phyloP scores from a whole-genome alignment of 2,797 vertebrate species.

The Alouatta caraya region DNA sequence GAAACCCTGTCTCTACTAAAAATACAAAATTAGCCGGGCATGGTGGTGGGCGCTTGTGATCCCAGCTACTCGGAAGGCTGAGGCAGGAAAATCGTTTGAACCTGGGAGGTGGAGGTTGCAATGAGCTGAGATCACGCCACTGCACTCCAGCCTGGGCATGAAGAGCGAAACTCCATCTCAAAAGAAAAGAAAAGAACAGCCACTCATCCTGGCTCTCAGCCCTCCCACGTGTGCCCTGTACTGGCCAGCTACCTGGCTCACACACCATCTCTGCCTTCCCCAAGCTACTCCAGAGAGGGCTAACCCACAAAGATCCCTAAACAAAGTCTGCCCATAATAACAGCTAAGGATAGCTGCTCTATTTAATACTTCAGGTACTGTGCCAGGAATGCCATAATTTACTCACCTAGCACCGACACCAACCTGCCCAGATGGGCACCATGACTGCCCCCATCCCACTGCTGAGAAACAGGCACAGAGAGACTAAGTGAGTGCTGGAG shows the following conservation, averaged over 20 bases:
- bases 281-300: not conserved
- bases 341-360: not conserved
- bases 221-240: not conserved
- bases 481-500: too few relatives aligned
- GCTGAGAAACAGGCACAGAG: not conserved
- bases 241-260: rapidly evolving
- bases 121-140: too few relatives aligned
- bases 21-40: too few relatives aligned
- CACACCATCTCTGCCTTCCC: not conserved
- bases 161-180: too few relatives aligned
- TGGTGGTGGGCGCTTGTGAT: too few relatives aligned
- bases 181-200: not conserved
- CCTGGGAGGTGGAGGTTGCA: too few relatives aligned
- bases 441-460: not conserved
- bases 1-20: too few relatives aligned
- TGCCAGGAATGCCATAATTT: too few relatives aligned
- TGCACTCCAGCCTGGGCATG: too few relatives aligned
- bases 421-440: not conserved
- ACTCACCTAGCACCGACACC: not conserved
- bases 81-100: too few relatives aligned
- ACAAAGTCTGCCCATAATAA: not conserved
- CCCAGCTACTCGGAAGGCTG: too few relatives aligned
- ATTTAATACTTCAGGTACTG: not conserved
- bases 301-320: too few relatives aligned
- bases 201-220: not conserved